Evolutionary conservation across 2,113 vertebrate species (phyloP), one percentile per base, ranked within the genome.

Genomic region (Delphinapterus leucas): DNA sequence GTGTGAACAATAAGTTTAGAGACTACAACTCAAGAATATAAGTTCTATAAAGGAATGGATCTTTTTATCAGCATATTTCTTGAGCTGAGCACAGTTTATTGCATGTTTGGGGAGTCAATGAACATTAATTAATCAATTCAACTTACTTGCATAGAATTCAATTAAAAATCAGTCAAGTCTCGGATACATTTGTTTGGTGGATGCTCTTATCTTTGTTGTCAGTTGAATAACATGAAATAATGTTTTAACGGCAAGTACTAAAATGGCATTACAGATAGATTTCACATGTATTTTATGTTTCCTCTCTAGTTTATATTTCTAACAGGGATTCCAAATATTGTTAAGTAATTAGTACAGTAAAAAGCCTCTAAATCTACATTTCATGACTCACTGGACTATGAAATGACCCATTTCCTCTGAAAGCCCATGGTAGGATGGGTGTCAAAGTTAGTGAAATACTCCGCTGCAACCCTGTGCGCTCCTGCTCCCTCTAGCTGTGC

Each of bases 401-500:
- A 87, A 55, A 70, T 36, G 44, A 21, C 11, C 31, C 33, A 23
- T 47, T 73, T 90, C 76, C 28, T 76, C n/a, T 80, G 38, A 83
- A 73, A 67, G 8, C 38, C 23, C 4, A 60, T 8, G 20, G 33
- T 33, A 15, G 9, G 61, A n/a, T 15, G 17, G 31, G 25, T 36
- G 2, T 53, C 14, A 4, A 33, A 23, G 14, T n/a, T 10, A 20
- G 13, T 15, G 12, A 18, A 2, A 9, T 31, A 3, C 3, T 70
- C 25, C 14, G 7, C n/a, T 63, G 10, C 17, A n/a, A 38, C 3
- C 2, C 10, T 10, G 4, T 13, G 0, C 0, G 4, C 38, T 65
- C 23, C 68, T 47, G 28, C 26, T 33, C 21, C 47, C n/a, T 36
- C 7, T 33, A 1, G 1, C 61, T 61, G 6, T 87, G 15, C 31